A percentile compares a stretch with the other conserved stretches of the same genome.
These are phyloP conservation scores for Dendroctonus valens DNA, from an alignment of 1,140 invertebrate genomes.

Conservation along the genomic window DNA sequence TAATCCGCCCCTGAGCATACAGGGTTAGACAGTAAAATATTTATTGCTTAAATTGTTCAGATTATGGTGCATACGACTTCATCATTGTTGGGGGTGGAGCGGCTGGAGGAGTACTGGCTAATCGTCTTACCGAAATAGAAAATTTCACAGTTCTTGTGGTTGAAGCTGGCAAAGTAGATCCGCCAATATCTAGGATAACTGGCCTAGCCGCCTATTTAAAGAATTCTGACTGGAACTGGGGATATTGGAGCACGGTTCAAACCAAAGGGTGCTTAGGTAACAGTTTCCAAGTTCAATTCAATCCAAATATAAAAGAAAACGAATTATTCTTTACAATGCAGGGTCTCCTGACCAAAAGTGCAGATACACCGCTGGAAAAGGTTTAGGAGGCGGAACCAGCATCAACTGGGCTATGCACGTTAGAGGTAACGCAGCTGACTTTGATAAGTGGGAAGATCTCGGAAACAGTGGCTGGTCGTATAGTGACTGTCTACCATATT, in stretches of 20 bases:
- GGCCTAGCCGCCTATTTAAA: constrained; percentile 7
- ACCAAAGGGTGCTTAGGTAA: neutral
- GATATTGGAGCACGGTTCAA: neutral
- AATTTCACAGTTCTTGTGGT: constrained; percentile 35
- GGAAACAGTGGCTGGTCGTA: constrained; percentile 83
- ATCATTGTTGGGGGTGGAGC: constrained; percentile 40
- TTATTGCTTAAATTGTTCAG: constrained; percentile 9
- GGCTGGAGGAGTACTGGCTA: constrained; percentile 35
- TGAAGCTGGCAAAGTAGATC: constrained; percentile 43
- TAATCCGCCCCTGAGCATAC: too few species aligned
- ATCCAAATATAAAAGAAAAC: neutral
- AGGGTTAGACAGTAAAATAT: too few species aligned
- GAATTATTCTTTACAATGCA: neutral
- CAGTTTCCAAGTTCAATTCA: neutral
- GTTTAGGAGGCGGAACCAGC: constrained; percentile 71
- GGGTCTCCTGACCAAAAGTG: neutral
- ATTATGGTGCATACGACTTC: constrained; percentile 36
- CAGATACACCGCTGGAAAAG: constrained; percentile 58
- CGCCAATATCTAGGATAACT: constrained; percentile 36
- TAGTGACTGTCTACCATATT: constrained; percentile 75
- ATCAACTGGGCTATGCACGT: constrained; percentile 89
- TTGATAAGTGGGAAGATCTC: constrained; percentile 63
- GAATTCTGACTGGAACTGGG: neutral
- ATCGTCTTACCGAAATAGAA: constrained; percentile 29
- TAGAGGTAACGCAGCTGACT: constrained; percentile 67